Evolutionary conservation across 2,113 vertebrate species (phyloP), one percentile per base, ranked within the genome.

Genomic region (Lepus europaeus): DNA sequence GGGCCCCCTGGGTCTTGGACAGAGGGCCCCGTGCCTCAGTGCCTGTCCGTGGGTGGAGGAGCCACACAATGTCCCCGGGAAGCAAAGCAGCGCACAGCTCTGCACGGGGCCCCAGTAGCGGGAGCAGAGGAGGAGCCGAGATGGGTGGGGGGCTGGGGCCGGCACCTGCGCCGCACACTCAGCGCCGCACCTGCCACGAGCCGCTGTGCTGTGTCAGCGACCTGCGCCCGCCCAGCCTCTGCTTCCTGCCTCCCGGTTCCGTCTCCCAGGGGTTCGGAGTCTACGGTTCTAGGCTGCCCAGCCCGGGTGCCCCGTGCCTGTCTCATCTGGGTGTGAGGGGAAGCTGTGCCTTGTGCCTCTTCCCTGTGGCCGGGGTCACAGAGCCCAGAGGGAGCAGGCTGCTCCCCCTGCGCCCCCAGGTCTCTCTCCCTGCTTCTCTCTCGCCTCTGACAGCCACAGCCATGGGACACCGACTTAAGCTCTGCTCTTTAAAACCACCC

Each of bases 1-100:
- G 56, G 56, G 56, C 73, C 29, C 14, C 7, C 1, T 0, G 5
- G 70, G 56, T 39, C 89, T 82, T 0, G 23, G 51, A 16, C 6
- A 0, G 61, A 29, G 63, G n/a, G 23, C 10, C 9, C 9, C 59
- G 0, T 0, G 7, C 2, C 56, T 70, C 13, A 0, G 5, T 19
- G 11, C 11, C 31, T 4, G 3, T 25, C 20, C 4, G 7, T 2
- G 29, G 64, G 20, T 0, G 0, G 2, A 9, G 13, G 20, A 33
- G 20, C 9, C 2, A 5, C 31, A 45, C 9, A 0, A 0, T 6
- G 27, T 20, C 36, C 63, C 53, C 59, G 3, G 1, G 20, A 59
- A 64, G 27, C 53, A 23, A 36, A 84, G 12, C 13, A 29, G 2
- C 1, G 6, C 7, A 25, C 17, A 17, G 9, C 16, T 22, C 23